Evolutionary conservation across 2,113 vertebrate genomes (phyloP).

Genomic region (Perognathus longimembris): DNA sequence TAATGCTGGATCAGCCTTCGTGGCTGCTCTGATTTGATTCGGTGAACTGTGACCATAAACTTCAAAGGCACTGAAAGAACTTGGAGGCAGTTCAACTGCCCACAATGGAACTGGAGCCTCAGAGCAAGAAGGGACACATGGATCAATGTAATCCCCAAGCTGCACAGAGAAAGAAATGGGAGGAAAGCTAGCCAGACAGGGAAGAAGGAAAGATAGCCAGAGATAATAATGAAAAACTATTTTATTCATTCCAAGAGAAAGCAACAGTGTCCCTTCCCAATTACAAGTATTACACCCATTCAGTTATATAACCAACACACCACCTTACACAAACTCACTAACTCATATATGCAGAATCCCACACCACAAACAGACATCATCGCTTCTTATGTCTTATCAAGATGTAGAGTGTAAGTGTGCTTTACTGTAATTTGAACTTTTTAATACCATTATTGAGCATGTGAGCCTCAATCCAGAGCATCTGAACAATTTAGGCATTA

Average conservation of each 20-base stretch:
- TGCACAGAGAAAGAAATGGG: background rate
- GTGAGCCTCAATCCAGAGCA: background rate
- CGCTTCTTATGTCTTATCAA: background rate
- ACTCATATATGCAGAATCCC: background rate
- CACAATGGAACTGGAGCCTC: background rate
- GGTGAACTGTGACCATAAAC: conserved; percentile 8
- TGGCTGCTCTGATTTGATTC: conserved; percentile 31
- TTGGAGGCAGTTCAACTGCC: background rate
- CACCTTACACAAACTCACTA: background rate
- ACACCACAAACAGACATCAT: background rate
- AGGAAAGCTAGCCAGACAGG: background rate
- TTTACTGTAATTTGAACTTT: background rate
- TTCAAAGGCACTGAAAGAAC: background rate
- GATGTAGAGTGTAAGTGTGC: background rate
- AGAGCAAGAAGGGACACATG: background rate
- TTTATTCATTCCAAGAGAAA: background rate
- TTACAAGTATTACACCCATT: conserved; percentile 33
- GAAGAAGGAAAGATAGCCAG: background rate
- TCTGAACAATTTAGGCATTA: background rate
- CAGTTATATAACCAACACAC: background rate
- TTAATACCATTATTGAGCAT: background rate
- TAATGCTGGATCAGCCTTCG: background rate
- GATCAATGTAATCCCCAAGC: background rate
- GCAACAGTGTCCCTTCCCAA: background rate
- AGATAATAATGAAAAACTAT: background rate